Conservation (phyloP, 2,797 vertebrate genomes). For the Eulemur coronatus region DNA sequence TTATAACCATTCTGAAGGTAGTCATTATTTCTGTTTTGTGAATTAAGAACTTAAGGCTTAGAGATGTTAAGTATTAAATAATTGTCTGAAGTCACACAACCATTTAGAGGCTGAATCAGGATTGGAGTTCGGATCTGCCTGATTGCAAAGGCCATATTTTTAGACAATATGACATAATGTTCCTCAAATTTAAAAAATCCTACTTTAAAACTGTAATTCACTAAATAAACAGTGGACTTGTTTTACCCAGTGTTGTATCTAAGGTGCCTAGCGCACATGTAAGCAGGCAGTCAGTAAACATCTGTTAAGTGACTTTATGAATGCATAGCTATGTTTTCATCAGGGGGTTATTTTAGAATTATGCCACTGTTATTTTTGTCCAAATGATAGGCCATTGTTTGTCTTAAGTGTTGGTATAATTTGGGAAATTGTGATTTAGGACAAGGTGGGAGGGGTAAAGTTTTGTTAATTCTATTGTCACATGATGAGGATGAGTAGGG, state of each 20-base stretch:
- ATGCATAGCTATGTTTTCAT: background rate
- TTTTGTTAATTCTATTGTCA: background rate
- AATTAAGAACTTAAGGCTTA: constrained; percentile 29
- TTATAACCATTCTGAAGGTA: background rate
- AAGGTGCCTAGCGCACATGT: background rate
- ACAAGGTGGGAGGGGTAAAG: background rate
- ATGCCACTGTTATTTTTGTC: constrained; percentile 10
- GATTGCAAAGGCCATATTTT: constrained; percentile 12
- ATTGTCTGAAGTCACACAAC: background rate
- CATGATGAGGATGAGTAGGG: background rate
- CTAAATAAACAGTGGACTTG: constrained; percentile 1
- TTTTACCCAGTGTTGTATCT: constrained; percentile 7
- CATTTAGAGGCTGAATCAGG: background rate
- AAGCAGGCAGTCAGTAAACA: background rate
- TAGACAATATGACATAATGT: background rate
- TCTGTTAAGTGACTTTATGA: constrained; percentile 20
- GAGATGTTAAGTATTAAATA: background rate
- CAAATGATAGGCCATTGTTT: background rate
- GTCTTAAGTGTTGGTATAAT: background rate
- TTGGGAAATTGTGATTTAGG: background rate
- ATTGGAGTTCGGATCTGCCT: background rate
- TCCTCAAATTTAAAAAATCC: background rate
- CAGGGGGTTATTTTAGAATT: constrained; percentile 6
- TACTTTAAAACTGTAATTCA: constrained; percentile 18
- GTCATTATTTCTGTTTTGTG: constrained; percentile 4